phyloP scores from a whole-genome alignment of 2,888 invertebrate genomes.

The Bugulina stolonifera region DNA sequence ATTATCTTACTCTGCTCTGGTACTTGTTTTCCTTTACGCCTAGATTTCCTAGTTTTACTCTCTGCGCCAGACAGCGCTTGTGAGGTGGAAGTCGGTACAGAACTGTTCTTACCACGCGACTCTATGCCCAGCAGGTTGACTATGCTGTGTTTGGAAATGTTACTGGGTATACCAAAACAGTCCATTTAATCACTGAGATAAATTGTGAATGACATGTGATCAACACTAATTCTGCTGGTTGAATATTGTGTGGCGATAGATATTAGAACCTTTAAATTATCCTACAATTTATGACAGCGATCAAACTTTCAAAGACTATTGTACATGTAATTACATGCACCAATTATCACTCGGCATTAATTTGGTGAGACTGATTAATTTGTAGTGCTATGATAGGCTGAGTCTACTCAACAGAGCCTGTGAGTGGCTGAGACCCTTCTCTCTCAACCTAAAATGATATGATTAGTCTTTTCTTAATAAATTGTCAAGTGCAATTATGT shows the following conservation, averaged over 20 bases:
- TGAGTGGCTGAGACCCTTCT: neutral
- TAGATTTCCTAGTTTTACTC: constrained; percentile 1
- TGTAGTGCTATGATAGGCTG: neutral
- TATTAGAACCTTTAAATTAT: no score
- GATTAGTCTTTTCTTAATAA: neutral
- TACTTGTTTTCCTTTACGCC: neutral
- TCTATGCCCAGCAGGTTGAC: neutral
- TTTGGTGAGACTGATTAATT: neutral
- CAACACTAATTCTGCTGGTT: no score
- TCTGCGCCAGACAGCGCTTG: neutral
- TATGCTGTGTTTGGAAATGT: constrained; percentile 10
- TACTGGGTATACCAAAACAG: neutral
- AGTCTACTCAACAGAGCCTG: neutral
- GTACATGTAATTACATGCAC: neutral
- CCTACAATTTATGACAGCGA: no score
- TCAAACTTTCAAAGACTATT: no score
- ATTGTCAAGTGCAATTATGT: neutral
- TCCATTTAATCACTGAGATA: neutral
- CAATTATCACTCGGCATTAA: neutral
- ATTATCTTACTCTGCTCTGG: no score
- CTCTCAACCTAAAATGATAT: neutral
- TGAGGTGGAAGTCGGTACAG: neutral
- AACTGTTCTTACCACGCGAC: no score
- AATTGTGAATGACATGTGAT: neutral
- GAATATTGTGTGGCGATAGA: no score